phyloP scores from a whole-genome alignment of 2,797 vertebrate species.

The Chiroxiphia lanceolata region DNA sequence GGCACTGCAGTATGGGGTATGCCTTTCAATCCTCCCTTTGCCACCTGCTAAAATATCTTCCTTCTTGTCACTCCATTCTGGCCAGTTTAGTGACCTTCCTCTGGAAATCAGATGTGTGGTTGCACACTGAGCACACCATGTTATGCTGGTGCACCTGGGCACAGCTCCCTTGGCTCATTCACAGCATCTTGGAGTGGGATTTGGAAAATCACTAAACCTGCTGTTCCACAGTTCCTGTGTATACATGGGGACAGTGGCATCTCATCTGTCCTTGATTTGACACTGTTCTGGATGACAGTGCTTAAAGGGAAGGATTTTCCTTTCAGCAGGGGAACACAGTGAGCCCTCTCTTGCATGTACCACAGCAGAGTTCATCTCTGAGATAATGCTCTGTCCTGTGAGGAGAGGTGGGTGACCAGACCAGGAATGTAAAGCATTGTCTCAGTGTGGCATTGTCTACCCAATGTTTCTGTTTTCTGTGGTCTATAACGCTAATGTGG shows the following conservation, averaged over 20 bases:
- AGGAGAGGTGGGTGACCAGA: neutral
- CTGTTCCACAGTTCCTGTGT: neutral
- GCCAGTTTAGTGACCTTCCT: neutral
- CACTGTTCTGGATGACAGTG: neutral
- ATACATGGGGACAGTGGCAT: neutral
- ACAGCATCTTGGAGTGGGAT: neutral
- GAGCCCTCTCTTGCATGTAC: neutral
- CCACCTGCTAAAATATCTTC: neutral
- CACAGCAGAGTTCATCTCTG: neutral
- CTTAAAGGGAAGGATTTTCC: neutral
- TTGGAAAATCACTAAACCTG: neutral
- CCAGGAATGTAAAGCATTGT: neutral
- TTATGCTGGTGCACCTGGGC: accelerated
- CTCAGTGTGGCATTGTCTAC: neutral
- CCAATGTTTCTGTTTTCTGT: neutral
- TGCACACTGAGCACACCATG: neutral
- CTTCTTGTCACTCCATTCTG: neutral
- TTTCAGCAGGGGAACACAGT: neutral
- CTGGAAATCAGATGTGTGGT: neutral
- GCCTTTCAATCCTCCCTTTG: neutral
- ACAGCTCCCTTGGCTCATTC: neutral
- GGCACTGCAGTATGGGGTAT: neutral
- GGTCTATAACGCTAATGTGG: neutral
- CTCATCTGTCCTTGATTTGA: neutral
- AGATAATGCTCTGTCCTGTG: neutral